Conservation (phyloP, 1,140 invertebrate genomes). For the Pararge aegeria region DNA sequence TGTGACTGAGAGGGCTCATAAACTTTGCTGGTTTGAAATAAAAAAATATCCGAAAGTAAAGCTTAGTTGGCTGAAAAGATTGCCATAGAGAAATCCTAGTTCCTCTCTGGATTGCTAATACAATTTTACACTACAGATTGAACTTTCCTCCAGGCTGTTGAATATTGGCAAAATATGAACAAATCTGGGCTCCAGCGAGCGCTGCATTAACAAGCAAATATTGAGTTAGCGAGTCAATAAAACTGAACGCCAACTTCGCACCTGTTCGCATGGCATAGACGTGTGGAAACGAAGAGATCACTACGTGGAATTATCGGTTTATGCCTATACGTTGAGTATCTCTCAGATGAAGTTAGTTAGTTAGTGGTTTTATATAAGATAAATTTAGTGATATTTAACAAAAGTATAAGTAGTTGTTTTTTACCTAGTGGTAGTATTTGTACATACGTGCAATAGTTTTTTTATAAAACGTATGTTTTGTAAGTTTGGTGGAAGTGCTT, state of each 20-base stretch:
- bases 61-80: no score
- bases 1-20: no score
- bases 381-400: not conserved
- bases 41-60: no score
- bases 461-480: no score
- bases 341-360: not conserved
- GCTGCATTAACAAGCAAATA: slow-evolving; percentile 53
- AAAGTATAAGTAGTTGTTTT: no score
- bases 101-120: no score
- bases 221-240: slow-evolving; percentile 57
- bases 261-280: slow-evolving; percentile 31
- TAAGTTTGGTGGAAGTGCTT: no score
- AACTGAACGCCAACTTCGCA: slow-evolving; percentile 46
- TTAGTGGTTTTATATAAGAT: not conserved
- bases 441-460: no score
- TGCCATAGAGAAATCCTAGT: no score
- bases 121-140: not conserved
- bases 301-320: not conserved
- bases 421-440: no score
- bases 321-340: not conserved
- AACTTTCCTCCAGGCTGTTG: not conserved
- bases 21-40: no score
- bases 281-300: not conserved
- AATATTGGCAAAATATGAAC: slow-evolving; percentile 20
- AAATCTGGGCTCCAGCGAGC: slow-evolving; percentile 28